Conservation (phyloP, 2,113 vertebrate genomes). For the Uria lomvia region DNA sequence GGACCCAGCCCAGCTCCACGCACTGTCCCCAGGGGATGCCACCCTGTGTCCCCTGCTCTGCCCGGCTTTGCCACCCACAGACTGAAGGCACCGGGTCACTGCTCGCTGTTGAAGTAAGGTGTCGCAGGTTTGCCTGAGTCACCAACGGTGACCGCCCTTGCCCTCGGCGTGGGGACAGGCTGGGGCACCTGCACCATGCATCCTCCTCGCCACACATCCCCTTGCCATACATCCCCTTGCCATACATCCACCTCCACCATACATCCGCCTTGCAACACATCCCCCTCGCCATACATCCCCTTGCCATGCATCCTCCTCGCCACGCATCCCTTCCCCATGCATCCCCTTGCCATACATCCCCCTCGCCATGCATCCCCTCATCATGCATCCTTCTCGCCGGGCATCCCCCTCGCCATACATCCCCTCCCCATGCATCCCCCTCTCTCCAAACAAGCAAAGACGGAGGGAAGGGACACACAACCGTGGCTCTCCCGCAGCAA, state of each 20-base stretch:
- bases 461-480: fast-evolving
- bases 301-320: too few species aligned
- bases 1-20: background rate
- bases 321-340: too few species aligned
- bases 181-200: background rate
- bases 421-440: background rate
- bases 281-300: background rate
- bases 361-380: background rate
- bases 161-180: background rate
- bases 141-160: background rate
- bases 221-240: fast-evolving
- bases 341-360: background rate
- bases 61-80: background rate
- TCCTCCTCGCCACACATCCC: background rate
- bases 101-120: background rate
- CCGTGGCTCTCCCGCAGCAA: fast-evolving
- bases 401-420: too few species aligned
- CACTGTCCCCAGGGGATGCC: background rate
- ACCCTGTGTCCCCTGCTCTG: background rate
- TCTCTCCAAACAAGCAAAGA: background rate
- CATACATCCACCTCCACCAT: fast-evolving
- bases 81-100: background rate
- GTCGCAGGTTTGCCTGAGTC: background rate
- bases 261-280: fast-evolving
- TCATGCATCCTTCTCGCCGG: background rate